These are phyloP conservation scores for Chesias legatella DNA, from an alignment of 2,888 invertebrate species.

Conservation along the genomic window DNA sequence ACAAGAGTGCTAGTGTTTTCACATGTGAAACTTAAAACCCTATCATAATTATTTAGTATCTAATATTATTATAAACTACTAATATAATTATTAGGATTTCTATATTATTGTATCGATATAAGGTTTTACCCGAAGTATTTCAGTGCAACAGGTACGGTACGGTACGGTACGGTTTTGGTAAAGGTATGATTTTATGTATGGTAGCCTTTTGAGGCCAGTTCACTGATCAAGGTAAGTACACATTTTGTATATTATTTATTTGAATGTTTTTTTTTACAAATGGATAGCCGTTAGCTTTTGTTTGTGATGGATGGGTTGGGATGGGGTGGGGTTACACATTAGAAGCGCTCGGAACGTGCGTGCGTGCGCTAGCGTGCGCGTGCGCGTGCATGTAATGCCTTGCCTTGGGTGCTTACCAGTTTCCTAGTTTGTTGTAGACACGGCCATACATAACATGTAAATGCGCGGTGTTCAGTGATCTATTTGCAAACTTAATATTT, in stretches of 20 bases:
- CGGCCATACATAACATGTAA: conserved; percentile 31
- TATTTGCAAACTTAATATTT: conserved; percentile 28
- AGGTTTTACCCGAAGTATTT: conserved; percentile 57
- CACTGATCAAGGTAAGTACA: conserved; percentile 57
- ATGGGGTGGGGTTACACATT: conserved; percentile 53
- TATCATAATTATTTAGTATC: conserved; percentile 66
- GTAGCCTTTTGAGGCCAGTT: conserved; percentile 75
- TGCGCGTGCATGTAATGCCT: no score
- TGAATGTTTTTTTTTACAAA: conserved; percentile 39
- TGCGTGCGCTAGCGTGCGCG: no score
- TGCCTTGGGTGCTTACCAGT: no score
- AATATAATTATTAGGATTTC: conserved; percentile 57
- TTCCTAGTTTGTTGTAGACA: conserved; percentile 34
- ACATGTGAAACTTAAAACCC: conserved; percentile 78
- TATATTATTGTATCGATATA: conserved; percentile 61
- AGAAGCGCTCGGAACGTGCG: conserved; percentile 55
- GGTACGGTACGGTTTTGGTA: conserved; percentile 70
- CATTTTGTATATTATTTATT: conserved; percentile 33
- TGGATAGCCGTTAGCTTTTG: conserved; percentile 50
- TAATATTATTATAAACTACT: conserved; percentile 77
- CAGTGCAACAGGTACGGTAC: conserved; percentile 75
- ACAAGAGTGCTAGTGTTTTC: conserved; percentile 80
- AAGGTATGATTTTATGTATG: conserved; percentile 52
- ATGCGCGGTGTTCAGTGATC: conserved; percentile 49
- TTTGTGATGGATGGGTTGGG: no score